Base-by-base conservation (phyloP, 2,797 vertebrate genomes). In the Sebastes hubbsi region DNA sequence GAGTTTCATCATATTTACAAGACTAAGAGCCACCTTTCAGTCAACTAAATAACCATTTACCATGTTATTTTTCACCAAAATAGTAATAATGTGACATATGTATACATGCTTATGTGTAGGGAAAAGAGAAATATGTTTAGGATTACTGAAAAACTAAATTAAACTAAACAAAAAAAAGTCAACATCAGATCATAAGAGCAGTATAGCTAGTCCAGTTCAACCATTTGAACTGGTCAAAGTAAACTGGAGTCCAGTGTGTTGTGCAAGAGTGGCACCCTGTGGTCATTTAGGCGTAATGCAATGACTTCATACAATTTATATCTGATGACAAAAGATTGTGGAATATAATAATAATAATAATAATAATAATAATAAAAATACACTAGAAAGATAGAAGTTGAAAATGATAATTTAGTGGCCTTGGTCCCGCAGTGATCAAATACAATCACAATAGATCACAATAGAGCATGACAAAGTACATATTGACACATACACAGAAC, bases 251-350 rank as follows among this genome's bases (percentile, higher is more conserved):
- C 8, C 14, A 30, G 49, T 63, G 32, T 55, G 24, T 61, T 87
- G 75, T 78, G 64, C 86, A 87, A 91, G 77, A 91, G 68, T 60
- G 92, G 88, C 92, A 88, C 78, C 77, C 5, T 78, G 86, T 91
- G 91, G 87, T 69, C 24, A 20, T 59, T 71, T 38, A 32, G 5
- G n/a, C 22, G 27, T 13, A 71, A 34, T 87, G 30, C 55, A 8
- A 58, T 25, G 42, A 75, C 32, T 34, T 66, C 4, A 65, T 34
- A 55, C 6, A 25, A 25, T 25, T 25, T 25, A 25, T 25, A 25
- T 25, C 25, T 25, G 25, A 25, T 25, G 25, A 25, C 25, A 25
- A 25, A 25, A 25, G 25, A 25, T 25, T 25, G 25, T 25, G 25
- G 25, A 25, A 25, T 25, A 25, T 25, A 25, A 25, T 25, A 25